Evolutionary conservation across 1,140 invertebrate species (phyloP).

Genomic region (Papilio polyxenes): DNA sequence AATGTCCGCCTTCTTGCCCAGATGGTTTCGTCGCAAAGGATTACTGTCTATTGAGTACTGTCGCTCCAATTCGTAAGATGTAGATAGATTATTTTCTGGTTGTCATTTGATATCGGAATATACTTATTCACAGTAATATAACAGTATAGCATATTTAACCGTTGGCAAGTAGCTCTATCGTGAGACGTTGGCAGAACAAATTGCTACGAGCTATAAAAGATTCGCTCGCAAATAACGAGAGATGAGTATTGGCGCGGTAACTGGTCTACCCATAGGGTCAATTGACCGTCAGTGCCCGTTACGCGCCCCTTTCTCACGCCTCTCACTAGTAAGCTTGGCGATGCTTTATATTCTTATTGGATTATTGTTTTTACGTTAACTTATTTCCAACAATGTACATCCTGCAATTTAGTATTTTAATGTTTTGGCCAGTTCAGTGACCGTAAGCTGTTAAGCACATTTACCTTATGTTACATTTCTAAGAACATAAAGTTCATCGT

Average conservation of each 20-base stretch:
- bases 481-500: not conserved
- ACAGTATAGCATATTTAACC: not conserved
- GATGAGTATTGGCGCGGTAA: conserved; percentile 47
- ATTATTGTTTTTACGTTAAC: not conserved
- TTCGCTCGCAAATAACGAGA: conserved; percentile 36
- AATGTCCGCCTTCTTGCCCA: conserved; percentile 44
- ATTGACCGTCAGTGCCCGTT: conserved; percentile 48
- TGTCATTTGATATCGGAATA: not conserved
- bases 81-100: not conserved
- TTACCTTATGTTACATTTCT: not conserved
- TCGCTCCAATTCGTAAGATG: not conserved
- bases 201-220: conserved; percentile 25
- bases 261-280: conserved; percentile 48
- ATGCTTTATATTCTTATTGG: not conserved
- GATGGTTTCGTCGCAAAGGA: conserved; percentile 37
- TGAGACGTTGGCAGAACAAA: conserved; percentile 1
- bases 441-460: not conserved
- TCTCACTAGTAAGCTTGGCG: conserved; percentile 39
- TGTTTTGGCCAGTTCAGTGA: no score
- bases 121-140: not conserved
- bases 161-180: not conserved
- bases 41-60: conserved; percentile 30
- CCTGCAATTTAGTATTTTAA: no score
- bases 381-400: not conserved
- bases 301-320: conserved; percentile 52